These are phyloP conservation scores for Trachurus trachurus DNA, from an alignment of 2,797 vertebrate genomes.

Conservation along the genomic window DNA sequence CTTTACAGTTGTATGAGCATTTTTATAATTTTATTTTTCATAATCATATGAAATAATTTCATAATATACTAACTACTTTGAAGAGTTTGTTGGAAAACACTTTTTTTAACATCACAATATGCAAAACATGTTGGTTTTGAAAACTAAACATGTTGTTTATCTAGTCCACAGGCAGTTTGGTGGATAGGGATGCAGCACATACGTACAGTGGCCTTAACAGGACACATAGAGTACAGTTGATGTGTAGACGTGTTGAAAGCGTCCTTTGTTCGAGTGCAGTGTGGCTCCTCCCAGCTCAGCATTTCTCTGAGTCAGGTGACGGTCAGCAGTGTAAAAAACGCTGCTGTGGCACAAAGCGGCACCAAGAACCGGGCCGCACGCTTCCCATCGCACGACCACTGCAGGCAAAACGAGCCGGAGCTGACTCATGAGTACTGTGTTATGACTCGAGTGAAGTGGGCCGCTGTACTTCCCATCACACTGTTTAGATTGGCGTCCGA, in stretches of 20 bases:
- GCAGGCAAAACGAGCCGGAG: slow-evolving; percentile 17
- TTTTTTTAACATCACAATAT: too few species aligned
- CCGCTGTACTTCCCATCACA: slow-evolving; percentile 33
- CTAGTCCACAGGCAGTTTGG: not conserved
- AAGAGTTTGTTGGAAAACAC: too few species aligned
- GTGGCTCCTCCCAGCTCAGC: slow-evolving; percentile 71
- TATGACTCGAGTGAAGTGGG: slow-evolving; percentile 29
- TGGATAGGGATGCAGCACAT: not conserved
- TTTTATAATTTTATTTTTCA: too few species aligned
- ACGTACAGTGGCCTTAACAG: slow-evolving; percentile 6
- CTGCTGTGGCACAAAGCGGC: slow-evolving; percentile 65
- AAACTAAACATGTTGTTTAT: not conserved
- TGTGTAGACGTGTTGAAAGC: slow-evolving; percentile 61
- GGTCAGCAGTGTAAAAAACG: slow-evolving; percentile 67
- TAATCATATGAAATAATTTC: too few species aligned
- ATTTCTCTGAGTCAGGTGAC: slow-evolving; percentile 76
- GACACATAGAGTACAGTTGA: slow-evolving; percentile 35
- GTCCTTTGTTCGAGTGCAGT: slow-evolving; percentile 59
- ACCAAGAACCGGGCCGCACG: slow-evolving; percentile 3
- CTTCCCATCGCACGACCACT: slow-evolving; percentile 33
- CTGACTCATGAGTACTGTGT: slow-evolving; percentile 63
- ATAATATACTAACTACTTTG: too few species aligned
- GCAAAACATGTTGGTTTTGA: not conserved
- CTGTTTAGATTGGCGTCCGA: slow-evolving; percentile 50
- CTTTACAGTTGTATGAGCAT: too few species aligned